A percentile compares a stretch with the other conserved stretches of the same genome.
Evolutionary conservation across 2,888 invertebrate genomes (phyloP).

Genomic region (Stratiomys singularior): DNA sequence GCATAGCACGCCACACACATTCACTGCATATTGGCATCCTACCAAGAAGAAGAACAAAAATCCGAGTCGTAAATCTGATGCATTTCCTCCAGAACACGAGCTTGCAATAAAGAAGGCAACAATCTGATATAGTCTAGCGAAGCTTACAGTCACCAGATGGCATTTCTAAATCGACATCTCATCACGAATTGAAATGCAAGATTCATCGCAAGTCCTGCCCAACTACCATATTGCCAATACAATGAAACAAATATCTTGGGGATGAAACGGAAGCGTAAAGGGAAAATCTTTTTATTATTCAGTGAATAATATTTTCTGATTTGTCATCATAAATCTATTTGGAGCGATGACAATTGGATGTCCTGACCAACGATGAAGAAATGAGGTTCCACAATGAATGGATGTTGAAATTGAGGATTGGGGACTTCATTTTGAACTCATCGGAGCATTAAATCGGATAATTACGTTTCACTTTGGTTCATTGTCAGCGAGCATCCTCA

Average conservation of each 20-base stretch:
- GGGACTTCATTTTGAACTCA: constrained; percentile 44
- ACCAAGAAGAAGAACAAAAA: background rate
- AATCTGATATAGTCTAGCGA: constrained; percentile 13
- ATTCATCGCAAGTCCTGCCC: background rate
- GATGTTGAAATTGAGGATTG: background rate
- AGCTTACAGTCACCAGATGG: constrained; percentile 22
- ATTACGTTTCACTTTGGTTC: constrained; percentile 42
- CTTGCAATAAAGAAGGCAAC: background rate
- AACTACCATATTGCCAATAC: background rate
- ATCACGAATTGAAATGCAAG: constrained; percentile 33
- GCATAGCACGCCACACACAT: too few species aligned
- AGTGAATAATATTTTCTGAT: constrained; percentile 48
- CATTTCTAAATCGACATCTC: constrained; percentile 18
- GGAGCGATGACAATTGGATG: constrained; percentile 47
- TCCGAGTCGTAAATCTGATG: background rate
- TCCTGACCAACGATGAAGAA: background rate
- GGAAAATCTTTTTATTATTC: constrained; percentile 33
- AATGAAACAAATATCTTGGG: constrained; percentile 10
- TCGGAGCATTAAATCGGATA: constrained; percentile 50
- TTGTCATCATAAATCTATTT: constrained; percentile 51
- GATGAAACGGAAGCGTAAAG: background rate
- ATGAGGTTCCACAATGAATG: background rate
- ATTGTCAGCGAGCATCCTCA: background rate
- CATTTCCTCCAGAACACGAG: background rate
- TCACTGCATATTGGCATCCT: background rate